Conservation (phyloP, 2,888 invertebrate species). For the Agrochola lota region DNA sequence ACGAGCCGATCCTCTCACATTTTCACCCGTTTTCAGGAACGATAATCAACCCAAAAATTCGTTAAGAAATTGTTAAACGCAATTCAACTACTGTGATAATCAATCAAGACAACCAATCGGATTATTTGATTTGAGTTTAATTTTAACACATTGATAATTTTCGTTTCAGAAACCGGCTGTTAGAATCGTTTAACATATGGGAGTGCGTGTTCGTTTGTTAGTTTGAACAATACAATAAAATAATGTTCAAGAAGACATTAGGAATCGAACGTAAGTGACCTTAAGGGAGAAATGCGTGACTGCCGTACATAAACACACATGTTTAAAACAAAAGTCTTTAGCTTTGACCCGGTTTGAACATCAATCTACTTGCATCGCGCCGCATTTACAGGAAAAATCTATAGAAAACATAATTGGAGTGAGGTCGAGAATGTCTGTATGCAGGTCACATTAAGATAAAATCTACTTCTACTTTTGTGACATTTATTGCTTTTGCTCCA, state of each 20-base stretch:
- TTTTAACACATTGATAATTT: too few species aligned
- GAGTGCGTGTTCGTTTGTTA: neutral
- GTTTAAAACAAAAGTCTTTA: conserved; percentile 46
- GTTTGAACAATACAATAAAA: neutral
- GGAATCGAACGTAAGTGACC: conserved; percentile 32
- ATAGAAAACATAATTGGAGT: conserved; percentile 28
- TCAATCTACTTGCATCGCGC: neutral
- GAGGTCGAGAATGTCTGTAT: conserved; percentile 28
- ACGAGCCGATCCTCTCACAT: too few species aligned
- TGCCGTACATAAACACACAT: conserved; percentile 44
- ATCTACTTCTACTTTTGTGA: neutral
- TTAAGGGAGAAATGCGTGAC: conserved; percentile 49
- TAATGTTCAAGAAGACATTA: conserved; percentile 1
- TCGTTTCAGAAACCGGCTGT: too few species aligned
- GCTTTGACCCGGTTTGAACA: conserved; percentile 51
- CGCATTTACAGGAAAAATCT: conserved; percentile 54
- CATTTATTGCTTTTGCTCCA: conserved; percentile 8
- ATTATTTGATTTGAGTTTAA: too few species aligned
- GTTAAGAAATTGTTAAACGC: too few species aligned
- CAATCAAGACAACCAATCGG: too few species aligned
- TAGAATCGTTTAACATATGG: too few species aligned
- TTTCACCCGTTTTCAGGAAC: too few species aligned
- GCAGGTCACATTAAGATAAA: conserved; percentile 5
- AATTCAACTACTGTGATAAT: too few species aligned
- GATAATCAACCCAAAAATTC: too few species aligned